Percentiles rank a stretch among this genome's conserved stretches.
Evolutionary conservation across 1,140 invertebrate species (phyloP).

Genomic region (Zaprionus ornatus): DNA sequence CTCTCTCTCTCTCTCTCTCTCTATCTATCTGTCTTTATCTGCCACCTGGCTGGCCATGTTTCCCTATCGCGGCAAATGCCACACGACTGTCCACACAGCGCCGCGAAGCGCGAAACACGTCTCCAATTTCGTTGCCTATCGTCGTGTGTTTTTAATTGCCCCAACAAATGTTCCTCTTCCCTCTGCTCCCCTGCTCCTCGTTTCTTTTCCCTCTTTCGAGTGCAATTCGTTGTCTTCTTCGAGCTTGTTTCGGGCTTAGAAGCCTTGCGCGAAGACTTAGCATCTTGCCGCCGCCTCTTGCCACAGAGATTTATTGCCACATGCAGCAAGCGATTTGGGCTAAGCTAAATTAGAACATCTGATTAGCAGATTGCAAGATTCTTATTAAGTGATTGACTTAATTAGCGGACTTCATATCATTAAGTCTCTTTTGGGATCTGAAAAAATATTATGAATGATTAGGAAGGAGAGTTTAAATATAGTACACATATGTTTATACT

Average conservation of each 20-base stretch:
- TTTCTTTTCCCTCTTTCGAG: constrained; percentile 52
- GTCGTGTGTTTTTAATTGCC: constrained; percentile 80
- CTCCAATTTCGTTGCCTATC: constrained; percentile 43
- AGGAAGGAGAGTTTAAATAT: background rate
- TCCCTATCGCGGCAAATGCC: constrained; percentile 53
- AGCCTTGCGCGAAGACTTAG: background rate
- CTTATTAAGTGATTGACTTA: background rate
- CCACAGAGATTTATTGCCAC: constrained; percentile 24
- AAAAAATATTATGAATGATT: background rate
- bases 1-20: constrained; percentile 42
- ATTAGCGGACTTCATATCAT: background rate
- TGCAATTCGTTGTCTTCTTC: constrained; percentile 67
- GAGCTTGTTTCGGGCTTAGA: background rate
- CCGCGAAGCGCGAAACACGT: constrained; percentile 15
- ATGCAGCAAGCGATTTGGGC: constrained; percentile 5
- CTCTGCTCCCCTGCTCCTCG: background rate
- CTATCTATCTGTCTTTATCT: constrained; percentile 19
- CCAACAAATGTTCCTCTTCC: constrained; percentile 71
- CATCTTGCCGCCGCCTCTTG: background rate
- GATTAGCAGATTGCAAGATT: background rate
- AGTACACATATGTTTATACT: too few relatives aligned
- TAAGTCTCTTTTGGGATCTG: background rate
- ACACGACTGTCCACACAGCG: constrained; percentile 21
- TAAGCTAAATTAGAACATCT: constrained; percentile 5
- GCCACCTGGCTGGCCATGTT: constrained; percentile 53